Base-by-base conservation (phyloP, 2,888 invertebrate species). In the Plusia festucae region DNA sequence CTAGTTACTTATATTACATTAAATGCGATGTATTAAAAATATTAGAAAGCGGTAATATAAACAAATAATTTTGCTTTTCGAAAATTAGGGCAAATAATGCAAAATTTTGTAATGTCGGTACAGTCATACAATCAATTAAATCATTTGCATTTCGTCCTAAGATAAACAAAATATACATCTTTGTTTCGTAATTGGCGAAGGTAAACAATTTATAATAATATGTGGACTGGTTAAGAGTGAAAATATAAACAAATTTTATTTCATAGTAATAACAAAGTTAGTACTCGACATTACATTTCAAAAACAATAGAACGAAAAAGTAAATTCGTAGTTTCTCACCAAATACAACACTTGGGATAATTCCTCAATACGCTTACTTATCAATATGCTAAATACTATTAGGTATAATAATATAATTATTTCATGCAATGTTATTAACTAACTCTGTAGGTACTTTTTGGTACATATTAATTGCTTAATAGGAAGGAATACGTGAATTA, bases 401-500 rank as follows among this genome's bases (percentile, higher is more conserved):
- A n/a, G n/a, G n/a, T n/a, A 77, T 70, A 62, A 65, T 76, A 69
- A 83, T 87, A 82, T 86, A 27, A 27, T 30, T 30, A 85, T 84
- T 86, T 89, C 88, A 91, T 92, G 91, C 90, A 92, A 86, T 86
- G 82, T 89, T 86, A 88, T 82, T 62, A 78, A 82, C 85, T 91
- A 88, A 88, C 77, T 90, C 83, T 89, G 90, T 91, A 91, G 89
- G 89, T 91, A 91, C 88, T 88, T 89, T 88, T 89, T 87, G 90
- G 74, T 89, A 88, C 86, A 88, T 88, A 85, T 85, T 92, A 93
- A 93, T 94, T 94, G 92, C 87, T 87, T 92, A 90, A 82, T 85
- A 93, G 93, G 94, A 93, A 94, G 93, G 94, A 94, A 88, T 91
- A 85, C 86, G 88, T 92, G 88, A 89, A 91, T 92, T 82, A 88